A percentile compares a stretch with the other conserved stretches of the same genome.
Evolutionary conservation across 2,888 invertebrate species (phyloP).

Genomic region (Morpho deidamia): DNA sequence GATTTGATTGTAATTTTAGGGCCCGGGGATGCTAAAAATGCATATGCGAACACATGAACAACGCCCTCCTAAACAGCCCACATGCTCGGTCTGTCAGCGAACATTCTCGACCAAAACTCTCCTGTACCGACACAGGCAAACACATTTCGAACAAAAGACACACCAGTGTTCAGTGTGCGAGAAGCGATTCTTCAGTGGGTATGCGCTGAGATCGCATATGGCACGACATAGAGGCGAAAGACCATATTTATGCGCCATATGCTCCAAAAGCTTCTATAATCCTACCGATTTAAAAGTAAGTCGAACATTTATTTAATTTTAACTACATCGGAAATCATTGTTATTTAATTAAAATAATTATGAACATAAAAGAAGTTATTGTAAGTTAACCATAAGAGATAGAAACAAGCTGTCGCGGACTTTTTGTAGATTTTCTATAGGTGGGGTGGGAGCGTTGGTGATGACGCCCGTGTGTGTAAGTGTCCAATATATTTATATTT

Average conservation of each 20-base stretch:
- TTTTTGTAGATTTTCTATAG: no score
- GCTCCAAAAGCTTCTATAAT: constrained; percentile 77
- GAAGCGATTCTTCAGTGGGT: constrained; percentile 70
- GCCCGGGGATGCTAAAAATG: constrained; percentile 82
- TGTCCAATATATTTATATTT: no score
- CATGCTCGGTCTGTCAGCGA: constrained; percentile 80
- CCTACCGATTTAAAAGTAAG: constrained; percentile 78
- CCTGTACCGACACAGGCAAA: constrained; percentile 80
- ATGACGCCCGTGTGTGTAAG: no score
- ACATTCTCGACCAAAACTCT: constrained; percentile 79
- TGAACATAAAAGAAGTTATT: no score
- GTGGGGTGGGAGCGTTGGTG: no score
- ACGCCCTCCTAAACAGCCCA: constrained; percentile 76
- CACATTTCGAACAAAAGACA: constrained; percentile 78
- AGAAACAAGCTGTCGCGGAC: no score
- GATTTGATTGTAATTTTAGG: constrained; percentile 38
- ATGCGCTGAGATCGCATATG: constrained; percentile 71
- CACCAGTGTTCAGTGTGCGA: constrained; percentile 72
- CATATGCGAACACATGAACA: constrained; percentile 82
- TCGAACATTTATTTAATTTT: background rate
- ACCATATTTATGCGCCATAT: constrained; percentile 76
- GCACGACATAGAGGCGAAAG: constrained; percentile 71
- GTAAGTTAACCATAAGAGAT: no score
- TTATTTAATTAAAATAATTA: no score
- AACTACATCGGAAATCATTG: no score